phyloP scores from a whole-genome alignment of 2,888 invertebrate genomes.

The Dasypogon diadema region DNA sequence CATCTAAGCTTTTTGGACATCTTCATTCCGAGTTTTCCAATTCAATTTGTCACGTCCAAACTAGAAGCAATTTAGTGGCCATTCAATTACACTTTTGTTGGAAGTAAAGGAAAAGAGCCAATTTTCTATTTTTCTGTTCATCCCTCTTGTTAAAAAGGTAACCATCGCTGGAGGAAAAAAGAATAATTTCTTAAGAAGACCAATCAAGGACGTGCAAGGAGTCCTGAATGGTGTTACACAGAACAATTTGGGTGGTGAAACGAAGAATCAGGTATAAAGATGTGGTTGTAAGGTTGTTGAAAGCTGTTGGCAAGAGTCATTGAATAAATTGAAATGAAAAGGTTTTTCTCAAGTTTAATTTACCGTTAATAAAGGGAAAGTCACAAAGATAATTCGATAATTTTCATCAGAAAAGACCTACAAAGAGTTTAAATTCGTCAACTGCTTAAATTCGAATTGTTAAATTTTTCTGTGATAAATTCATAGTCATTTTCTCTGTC shows the following conservation, averaged over 20 bases:
- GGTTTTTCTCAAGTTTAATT: constrained; percentile 44
- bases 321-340: constrained; percentile 33
- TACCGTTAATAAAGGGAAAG: constrained; percentile 41
- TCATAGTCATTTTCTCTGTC: too few relatives aligned
- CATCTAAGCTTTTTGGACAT: background rate
- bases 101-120: constrained; percentile 59
- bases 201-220: constrained; percentile 63
- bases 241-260: background rate
- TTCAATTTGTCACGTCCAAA: constrained; percentile 44
- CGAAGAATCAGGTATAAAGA: background rate
- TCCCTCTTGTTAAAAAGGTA: constrained; percentile 50
- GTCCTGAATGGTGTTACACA: constrained; percentile 50
- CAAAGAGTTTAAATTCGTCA: background rate
- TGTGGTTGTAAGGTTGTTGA: constrained; percentile 11
- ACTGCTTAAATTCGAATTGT: too few relatives aligned
- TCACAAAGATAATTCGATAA: constrained; percentile 13
- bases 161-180: constrained; percentile 58
- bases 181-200: constrained; percentile 61
- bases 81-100: constrained; percentile 58
- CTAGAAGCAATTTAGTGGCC: constrained; percentile 57
- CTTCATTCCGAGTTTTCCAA: constrained; percentile 38
- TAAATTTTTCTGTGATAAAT: too few relatives aligned
- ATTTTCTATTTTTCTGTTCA: constrained; percentile 55
- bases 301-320: constrained; percentile 26
- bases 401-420: background rate